A percentile compares a stretch with the other conserved stretches of the same genome.
Evolutionary conservation across 2,113 vertebrate genomes (phyloP).

Genomic region (Osmerus mordax): DNA sequence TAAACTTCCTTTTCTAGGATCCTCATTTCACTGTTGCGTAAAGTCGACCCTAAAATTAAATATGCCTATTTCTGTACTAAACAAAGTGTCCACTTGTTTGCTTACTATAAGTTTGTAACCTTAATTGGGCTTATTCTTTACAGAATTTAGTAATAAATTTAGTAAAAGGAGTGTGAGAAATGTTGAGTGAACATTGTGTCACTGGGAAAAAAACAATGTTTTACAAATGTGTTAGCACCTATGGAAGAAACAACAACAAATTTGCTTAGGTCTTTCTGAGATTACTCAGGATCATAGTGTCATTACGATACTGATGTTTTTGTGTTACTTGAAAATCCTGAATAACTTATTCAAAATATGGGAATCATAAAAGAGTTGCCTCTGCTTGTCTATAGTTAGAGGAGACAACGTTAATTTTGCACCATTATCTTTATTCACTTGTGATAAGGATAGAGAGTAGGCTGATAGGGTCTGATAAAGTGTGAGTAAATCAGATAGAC

Average conservation of each 20-base stretch:
- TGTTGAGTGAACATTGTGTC: background rate
- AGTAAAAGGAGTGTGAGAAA: background rate
- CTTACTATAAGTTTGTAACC: conserved; percentile 14
- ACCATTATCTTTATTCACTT: conserved; percentile 37
- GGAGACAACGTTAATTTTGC: background rate
- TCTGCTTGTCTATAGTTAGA: background rate
- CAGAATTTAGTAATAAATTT: background rate
- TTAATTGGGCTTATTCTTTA: conserved; percentile 1
- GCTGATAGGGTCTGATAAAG: conserved; percentile 53
- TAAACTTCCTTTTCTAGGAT: conserved; percentile 68
- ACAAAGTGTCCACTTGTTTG: conserved; percentile 47
- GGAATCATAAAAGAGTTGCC: background rate
- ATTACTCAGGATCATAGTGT: too few relatives aligned
- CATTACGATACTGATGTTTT: too few relatives aligned
- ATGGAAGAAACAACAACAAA: too few relatives aligned
- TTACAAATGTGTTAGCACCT: background rate
- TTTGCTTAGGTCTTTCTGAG: too few relatives aligned
- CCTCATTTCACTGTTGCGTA: conserved; percentile 67
- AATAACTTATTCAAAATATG: too few relatives aligned
- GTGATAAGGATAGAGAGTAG: conserved; percentile 38
- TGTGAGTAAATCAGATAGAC: conserved; percentile 62
- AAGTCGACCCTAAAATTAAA: conserved; percentile 64
- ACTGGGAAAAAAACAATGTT: background rate
- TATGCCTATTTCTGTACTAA: conserved; percentile 34
- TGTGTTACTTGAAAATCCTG: too few relatives aligned